A percentile compares a stretch with the other conserved stretches of the same genome.
phyloP scores from a whole-genome alignment of 2,888 invertebrate species.

The Beris morrisii region DNA sequence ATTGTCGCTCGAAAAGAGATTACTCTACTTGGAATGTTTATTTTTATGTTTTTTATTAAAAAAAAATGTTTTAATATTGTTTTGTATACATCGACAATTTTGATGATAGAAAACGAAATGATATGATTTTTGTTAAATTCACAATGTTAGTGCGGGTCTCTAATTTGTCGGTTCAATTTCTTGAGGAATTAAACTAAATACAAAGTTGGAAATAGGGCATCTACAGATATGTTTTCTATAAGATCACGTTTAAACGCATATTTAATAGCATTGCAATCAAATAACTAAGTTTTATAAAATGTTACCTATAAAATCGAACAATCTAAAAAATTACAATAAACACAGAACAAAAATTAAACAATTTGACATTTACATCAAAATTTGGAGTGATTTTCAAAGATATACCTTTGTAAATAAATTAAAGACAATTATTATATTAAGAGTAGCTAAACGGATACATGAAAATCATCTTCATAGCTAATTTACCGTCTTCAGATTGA shows the following conservation, averaged over 20 bases:
- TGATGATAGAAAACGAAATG: no score
- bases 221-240: conserved; percentile 26
- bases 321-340: conserved; percentile 12
- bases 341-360: neutral
- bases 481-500: no score
- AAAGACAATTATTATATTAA: no score
- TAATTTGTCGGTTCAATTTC: neutral
- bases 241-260: neutral
- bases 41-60: neutral
- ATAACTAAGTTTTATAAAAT: no score
- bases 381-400: no score
- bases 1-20: conserved; percentile 21
- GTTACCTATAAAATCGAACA: conserved; percentile 5
- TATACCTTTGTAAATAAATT: no score
- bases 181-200: no score
- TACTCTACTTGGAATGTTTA: neutral
- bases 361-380: neutral
- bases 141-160: conserved; percentile 15
- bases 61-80: neutral
- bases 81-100: conserved; percentile 17
- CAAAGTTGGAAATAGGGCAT: neutral
- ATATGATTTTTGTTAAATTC: conserved; percentile 10
- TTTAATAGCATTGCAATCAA: no score
- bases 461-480: no score
- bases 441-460: no score